Conservation (phyloP, 2,113 vertebrate genomes). For the Gopherus flavomarginatus region DNA sequence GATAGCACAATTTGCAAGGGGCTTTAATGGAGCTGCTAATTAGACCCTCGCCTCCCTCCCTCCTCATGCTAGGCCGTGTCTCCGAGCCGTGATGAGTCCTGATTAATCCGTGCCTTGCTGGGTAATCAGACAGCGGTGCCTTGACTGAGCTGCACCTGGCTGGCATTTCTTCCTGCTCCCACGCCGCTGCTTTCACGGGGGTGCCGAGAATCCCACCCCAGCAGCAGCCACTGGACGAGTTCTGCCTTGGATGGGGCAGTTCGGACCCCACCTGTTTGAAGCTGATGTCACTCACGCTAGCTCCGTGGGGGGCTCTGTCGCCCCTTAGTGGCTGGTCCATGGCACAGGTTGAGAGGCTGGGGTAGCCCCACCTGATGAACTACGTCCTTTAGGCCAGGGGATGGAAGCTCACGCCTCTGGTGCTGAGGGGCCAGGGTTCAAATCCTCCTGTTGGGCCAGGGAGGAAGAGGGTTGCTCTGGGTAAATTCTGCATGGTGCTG, state of each 20-base stretch:
- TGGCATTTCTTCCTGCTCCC: neutral
- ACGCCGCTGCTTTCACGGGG: neutral
- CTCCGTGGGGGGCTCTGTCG: accelerated
- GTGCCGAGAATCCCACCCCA: neutral
- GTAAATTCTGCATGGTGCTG: neutral
- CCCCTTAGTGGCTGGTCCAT: neutral
- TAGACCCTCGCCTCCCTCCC: neutral
- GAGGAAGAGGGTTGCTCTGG: neutral
- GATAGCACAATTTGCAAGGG: neutral
- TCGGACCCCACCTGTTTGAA: neutral
- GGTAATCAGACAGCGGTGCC: neutral
- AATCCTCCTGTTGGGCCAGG: neutral
- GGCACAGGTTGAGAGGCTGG: accelerated
- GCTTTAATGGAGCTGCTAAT: neutral
- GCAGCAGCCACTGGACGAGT: neutral
- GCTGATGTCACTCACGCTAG: accelerated
- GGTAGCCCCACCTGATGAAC: too few species aligned
- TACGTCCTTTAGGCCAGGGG: neutral
- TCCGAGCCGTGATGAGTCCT: neutral
- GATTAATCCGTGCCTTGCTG: neutral
- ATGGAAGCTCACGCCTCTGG: too few species aligned
- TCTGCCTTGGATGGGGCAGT: accelerated
- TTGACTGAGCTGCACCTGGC: neutral
- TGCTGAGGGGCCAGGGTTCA: neutral
- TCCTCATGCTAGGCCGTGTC: neutral